Evolutionary conservation across 2,113 vertebrate genomes (phyloP).

Genomic region (Callipepla squamata): DNA sequence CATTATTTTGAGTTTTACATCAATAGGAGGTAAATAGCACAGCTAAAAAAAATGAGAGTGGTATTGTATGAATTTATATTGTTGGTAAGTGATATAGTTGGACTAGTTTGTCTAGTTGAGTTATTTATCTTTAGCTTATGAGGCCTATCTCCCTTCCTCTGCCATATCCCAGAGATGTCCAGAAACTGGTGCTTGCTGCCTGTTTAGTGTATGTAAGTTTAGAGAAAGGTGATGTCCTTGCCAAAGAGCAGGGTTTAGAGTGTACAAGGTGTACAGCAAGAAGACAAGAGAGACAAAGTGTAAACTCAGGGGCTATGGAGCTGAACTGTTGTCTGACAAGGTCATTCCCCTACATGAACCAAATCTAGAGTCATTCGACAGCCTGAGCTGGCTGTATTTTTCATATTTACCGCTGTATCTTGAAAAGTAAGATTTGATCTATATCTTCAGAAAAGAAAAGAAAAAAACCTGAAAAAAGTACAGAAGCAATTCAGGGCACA

Average conservation of each 20-base stretch:
- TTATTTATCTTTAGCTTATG: background rate
- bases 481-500: background rate
- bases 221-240: background rate
- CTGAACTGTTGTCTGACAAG: background rate
- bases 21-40: background rate
- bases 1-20: background rate
- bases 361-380: background rate
- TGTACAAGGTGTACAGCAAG: background rate
- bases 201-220: background rate
- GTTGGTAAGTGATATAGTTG: background rate
- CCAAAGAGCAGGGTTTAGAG: background rate
- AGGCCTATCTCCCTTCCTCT: background rate
- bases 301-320: background rate
- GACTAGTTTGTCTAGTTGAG: background rate
- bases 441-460: background rate
- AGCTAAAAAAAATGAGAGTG: background rate
- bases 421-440: background rate
- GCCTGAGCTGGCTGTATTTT: background rate
- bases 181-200: background rate
- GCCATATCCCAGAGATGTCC: background rate
- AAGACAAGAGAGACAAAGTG: background rate
- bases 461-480: background rate
- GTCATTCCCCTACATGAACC: background rate
- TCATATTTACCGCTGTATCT: background rate
- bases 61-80: background rate